phyloP scores from a whole-genome alignment of 35 echinoderm and acorn worm genomes.

The Apostichopus californicus region DNA sequence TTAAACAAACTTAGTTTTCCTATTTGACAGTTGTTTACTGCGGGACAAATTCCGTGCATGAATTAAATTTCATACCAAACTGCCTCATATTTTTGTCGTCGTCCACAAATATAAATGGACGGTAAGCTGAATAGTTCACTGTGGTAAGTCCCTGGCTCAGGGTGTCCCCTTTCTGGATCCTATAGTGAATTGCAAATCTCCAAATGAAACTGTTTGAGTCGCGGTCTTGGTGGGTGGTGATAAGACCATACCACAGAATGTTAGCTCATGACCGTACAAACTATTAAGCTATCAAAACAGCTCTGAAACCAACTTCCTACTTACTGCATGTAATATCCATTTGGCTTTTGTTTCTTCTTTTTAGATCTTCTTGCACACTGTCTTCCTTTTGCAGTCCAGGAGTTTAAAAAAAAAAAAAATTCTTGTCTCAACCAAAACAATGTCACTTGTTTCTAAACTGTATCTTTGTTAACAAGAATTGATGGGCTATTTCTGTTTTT shows the following conservation, averaged over 20 bases:
- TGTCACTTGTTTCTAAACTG: neutral
- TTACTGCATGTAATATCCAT: neutral
- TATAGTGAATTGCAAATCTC: neutral
- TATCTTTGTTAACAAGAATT: neutral
- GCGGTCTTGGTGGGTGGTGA: slow-evolving; percentile 23
- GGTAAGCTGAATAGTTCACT: slow-evolving; percentile 23
- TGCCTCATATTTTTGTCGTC: slow-evolving; percentile 17
- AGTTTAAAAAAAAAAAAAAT: neutral
- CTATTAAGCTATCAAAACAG: slow-evolving; percentile 6
- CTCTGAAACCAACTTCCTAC: neutral
- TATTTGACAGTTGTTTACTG: slow-evolving; percentile 41
- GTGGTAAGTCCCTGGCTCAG: neutral
- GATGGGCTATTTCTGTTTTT: neutral
- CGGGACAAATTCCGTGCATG: slow-evolving; percentile 28
- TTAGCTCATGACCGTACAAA: neutral
- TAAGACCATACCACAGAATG: neutral
- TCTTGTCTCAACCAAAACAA: neutral
- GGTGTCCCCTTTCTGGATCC: slow-evolving; percentile 24
- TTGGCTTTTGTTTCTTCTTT: neutral
- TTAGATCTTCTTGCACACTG: neutral
- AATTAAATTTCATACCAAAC: slow-evolving; percentile 39
- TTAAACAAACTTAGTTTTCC: slow-evolving; percentile 3
- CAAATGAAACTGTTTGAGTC: slow-evolving; percentile 44
- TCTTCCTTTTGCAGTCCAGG: neutral
- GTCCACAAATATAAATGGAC: slow-evolving; percentile 40